Evolutionary conservation across 2,888 invertebrate genomes (phyloP).

Genomic region (Pyrrhosoma nymphula): DNA sequence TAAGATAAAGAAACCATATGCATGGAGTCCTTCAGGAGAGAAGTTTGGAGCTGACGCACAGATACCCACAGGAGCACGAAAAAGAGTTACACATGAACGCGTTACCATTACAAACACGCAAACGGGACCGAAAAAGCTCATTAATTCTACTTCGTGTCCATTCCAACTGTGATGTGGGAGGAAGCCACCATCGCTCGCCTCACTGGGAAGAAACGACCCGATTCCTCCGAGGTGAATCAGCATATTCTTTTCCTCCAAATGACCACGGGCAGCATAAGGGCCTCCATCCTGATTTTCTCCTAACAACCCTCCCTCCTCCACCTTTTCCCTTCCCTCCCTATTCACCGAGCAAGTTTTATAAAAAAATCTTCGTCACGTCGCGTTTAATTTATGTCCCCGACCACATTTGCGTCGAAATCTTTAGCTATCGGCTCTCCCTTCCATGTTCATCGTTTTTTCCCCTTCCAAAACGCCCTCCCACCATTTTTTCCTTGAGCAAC

Average conservation of each 20-base stretch:
- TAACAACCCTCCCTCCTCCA: background rate
- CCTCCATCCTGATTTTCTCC: background rate
- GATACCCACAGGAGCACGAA: too few relatives aligned
- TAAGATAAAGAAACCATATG: too few relatives aligned
- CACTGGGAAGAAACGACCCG: conserved; percentile 41
- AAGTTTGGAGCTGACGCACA: too few relatives aligned
- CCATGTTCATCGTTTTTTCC: background rate
- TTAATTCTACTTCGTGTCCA: conserved; percentile 65
- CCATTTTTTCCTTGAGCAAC: background rate
- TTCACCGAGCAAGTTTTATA: background rate
- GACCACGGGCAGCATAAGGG: background rate
- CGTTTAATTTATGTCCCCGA: background rate
- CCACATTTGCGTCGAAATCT: background rate
- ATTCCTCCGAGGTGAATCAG: conserved; percentile 56
- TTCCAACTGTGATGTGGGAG: conserved; percentile 21
- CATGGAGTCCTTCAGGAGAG: too few relatives aligned
- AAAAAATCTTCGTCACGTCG: background rate
- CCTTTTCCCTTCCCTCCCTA: background rate
- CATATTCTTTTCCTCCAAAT: conserved; percentile 27
- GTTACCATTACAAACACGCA: background rate
- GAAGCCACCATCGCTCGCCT: conserved; percentile 21
- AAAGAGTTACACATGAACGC: too few relatives aligned
- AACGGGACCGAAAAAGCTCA: conserved; percentile 38
- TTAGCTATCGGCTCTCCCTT: background rate
- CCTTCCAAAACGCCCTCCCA: background rate